A percentile compares a stretch with the other conserved stretches of the same genome.
Conservation (phyloP, 2,113 vertebrate species). For the Lepus europaeus region DNA sequence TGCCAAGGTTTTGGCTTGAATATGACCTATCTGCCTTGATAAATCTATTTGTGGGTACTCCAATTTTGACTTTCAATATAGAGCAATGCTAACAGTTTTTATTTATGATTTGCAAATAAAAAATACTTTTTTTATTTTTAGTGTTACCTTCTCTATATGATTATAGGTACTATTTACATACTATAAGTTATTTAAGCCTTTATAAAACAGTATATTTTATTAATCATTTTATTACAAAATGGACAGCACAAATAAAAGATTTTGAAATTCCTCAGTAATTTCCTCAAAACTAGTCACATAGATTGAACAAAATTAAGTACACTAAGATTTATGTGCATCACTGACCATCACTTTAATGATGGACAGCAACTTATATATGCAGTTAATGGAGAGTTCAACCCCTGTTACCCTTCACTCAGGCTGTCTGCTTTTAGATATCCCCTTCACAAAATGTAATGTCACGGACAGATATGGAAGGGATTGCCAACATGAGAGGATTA, state of each 20-base stretch:
- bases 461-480: conserved; percentile 26
- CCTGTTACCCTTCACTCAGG: background rate
- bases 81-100: background rate
- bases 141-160: background rate
- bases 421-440: conserved; percentile 25
- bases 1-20: background rate
- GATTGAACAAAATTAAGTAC: conserved; percentile 31
- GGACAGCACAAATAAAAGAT: conserved; percentile 24
- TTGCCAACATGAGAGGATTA: conserved; percentile 66
- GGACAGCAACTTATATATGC: conserved; percentile 18
- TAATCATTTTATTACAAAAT: conserved; percentile 63
- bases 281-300: background rate
- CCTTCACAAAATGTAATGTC: conserved; percentile 34
- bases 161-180: background rate
- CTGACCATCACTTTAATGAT: conserved; percentile 24
- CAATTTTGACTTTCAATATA: background rate
- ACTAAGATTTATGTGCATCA: background rate
- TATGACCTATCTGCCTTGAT: background rate
- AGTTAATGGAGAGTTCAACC: conserved; percentile 27
- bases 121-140: conserved; percentile 25
- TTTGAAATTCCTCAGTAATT: conserved; percentile 15
- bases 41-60: background rate
- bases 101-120: conserved; percentile 23
- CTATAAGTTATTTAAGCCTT: background rate
- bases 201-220: background rate